Evolutionary conservation across 2,113 vertebrate genomes (phyloP).

Genomic region (Spizaetus ornatus): DNA sequence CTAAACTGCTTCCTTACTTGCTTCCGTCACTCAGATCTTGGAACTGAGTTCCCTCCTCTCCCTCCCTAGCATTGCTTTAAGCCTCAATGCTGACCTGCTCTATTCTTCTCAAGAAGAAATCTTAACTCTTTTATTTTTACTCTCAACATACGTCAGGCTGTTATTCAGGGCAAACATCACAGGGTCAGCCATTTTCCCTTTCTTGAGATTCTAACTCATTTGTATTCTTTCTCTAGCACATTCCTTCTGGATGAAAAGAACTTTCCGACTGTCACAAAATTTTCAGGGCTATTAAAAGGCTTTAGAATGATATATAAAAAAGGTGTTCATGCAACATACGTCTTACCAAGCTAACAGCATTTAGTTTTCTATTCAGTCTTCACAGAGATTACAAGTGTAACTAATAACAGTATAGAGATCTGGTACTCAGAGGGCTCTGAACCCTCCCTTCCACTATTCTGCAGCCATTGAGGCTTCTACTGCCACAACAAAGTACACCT

Average conservation of each 20-base stretch:
- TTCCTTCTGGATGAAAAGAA: background rate
- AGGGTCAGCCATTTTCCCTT: background rate
- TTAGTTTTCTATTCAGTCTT: background rate
- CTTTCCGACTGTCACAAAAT: background rate
- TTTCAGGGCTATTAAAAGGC: background rate
- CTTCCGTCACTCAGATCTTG: background rate
- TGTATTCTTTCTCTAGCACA: background rate
- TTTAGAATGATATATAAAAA: background rate
- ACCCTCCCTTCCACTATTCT: background rate
- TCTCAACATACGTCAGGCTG: background rate
- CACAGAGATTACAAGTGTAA: background rate
- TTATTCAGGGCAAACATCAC: background rate
- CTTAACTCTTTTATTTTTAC: background rate
- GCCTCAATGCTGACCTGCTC: background rate
- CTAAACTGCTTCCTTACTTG: background rate
- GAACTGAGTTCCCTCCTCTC: background rate
- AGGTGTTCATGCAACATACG: background rate
- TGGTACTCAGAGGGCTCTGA: background rate
- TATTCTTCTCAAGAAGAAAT: background rate
- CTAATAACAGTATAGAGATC: background rate
- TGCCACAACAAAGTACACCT: background rate
- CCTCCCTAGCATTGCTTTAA: background rate
- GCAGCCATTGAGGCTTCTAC: background rate
- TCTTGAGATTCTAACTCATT: background rate
- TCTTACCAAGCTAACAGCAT: background rate